Conservation (phyloP, 2,797 vertebrate genomes). For the Paramormyrops hopkinsi region DNA sequence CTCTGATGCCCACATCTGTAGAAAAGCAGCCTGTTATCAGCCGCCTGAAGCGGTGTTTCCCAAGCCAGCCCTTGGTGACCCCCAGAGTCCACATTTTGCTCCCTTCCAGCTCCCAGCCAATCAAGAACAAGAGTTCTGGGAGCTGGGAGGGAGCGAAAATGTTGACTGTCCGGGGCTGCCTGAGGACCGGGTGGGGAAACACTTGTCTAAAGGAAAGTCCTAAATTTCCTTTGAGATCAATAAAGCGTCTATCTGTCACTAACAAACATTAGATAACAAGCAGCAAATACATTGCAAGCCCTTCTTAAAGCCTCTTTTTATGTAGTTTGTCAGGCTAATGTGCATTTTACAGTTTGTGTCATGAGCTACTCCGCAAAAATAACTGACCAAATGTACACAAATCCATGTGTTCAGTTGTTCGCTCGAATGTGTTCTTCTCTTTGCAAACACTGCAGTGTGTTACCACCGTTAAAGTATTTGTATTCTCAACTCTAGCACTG, state of each 20-base stretch:
- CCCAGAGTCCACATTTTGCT: neutral
- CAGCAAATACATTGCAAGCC: neutral
- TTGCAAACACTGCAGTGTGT: neutral
- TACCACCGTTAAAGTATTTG: neutral
- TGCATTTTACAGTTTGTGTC: neutral
- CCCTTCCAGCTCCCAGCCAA: neutral
- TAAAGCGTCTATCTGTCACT: neutral
- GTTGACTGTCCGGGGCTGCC: neutral
- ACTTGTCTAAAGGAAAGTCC: neutral
- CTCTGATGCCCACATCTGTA: conserved; percentile 31
- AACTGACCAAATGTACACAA: neutral
- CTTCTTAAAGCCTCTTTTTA: neutral
- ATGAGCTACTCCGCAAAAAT: neutral
- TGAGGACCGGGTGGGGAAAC: neutral
- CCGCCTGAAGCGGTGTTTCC: neutral
- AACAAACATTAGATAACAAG: neutral
- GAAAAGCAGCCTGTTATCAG: conserved; percentile 1
- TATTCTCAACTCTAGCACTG: neutral
- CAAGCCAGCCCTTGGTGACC: neutral
- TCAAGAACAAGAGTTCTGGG: neutral
- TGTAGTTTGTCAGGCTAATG: neutral
- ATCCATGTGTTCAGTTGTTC: neutral
- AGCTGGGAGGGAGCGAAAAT: neutral
- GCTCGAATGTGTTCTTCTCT: neutral
- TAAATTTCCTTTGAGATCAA: neutral